These are phyloP conservation scores for Psittacula cyanocephala DNA, from an alignment of 2,113 vertebrate species.

Conservation along the genomic window DNA sequence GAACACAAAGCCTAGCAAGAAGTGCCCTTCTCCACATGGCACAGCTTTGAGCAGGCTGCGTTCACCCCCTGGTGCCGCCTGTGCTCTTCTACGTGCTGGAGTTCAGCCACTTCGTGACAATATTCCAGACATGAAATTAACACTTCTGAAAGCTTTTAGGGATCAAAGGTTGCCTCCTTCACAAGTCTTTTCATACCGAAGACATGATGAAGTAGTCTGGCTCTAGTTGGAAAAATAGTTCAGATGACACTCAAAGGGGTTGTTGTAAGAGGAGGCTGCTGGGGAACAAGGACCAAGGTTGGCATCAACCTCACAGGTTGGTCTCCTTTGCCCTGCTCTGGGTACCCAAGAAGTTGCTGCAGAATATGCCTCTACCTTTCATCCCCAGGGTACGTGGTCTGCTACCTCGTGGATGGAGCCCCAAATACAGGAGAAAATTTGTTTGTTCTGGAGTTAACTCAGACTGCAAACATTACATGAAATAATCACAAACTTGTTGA, in stretches of 20 bases:
- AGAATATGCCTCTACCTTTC: neutral
- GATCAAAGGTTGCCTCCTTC: slow-evolving; percentile 56
- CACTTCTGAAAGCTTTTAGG: slow-evolving; percentile 37
- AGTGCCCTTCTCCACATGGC: slow-evolving; percentile 4
- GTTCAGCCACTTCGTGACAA: slow-evolving; percentile 34
- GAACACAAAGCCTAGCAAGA: slow-evolving; percentile 45
- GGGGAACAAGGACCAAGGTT: neutral
- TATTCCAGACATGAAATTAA: slow-evolving; percentile 46
- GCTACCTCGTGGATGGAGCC: neutral
- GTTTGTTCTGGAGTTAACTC: neutral
- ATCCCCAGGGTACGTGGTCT: accelerated
- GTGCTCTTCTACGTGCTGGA: neutral
- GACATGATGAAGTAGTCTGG: slow-evolving; percentile 40
- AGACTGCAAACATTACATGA: accelerated
- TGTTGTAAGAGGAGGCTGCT: neutral
- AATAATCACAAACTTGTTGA: neutral
- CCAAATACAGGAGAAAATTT: neutral
- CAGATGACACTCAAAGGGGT: neutral
- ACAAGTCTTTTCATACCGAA: neutral
- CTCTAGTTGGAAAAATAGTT: neutral
- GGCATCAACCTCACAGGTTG: neutral
- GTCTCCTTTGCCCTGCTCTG: neutral
- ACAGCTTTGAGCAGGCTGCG: neutral
- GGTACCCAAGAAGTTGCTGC: neutral
- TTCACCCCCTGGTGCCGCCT: neutral